Percentiles rank a stretch among this genome's conserved stretches.
phyloP scores from a whole-genome alignment of 2,888 invertebrate species.

The Rapana venosa region DNA sequence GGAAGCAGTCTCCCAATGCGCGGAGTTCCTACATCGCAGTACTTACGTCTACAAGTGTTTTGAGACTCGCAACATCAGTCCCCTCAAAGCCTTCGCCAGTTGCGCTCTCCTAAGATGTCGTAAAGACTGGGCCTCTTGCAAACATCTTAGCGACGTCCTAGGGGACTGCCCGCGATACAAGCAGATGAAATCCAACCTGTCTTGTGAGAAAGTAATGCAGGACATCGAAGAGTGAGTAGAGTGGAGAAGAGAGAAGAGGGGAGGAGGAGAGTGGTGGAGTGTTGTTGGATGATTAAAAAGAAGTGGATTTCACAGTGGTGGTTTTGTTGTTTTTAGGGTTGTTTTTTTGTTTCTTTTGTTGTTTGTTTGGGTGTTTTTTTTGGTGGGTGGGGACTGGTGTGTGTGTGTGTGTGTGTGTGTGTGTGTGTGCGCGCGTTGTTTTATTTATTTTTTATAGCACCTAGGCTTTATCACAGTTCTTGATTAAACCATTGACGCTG shows the following conservation, averaged over 20 bases:
- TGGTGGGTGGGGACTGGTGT: neutral
- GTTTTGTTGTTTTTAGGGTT: no score
- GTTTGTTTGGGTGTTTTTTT: neutral
- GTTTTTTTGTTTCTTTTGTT: no score
- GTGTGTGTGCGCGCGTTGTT: no score
- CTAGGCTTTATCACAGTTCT: no score
- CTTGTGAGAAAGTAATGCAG: neutral
- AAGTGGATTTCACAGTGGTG: no score
- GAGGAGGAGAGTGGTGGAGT: no score
- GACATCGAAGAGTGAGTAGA: neutral
- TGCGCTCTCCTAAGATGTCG: neutral
- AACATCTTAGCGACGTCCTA: neutral
- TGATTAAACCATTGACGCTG: no score
- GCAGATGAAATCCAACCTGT: neutral
- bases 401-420: neutral
- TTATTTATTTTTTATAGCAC: no score
- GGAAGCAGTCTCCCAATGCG: neutral
- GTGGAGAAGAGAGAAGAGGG: neutral
- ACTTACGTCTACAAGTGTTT: constrained; percentile 7
- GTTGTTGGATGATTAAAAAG: no score
- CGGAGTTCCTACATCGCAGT: neutral
- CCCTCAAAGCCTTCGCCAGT: neutral
- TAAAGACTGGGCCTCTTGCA: neutral
- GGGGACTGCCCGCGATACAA: neutral
- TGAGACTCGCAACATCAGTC: neutral